A percentile compares a stretch with the other conserved stretches of the same genome.
phyloP scores from a whole-genome alignment of 2,113 vertebrate species.

The Brachypteracias leptosomus region DNA sequence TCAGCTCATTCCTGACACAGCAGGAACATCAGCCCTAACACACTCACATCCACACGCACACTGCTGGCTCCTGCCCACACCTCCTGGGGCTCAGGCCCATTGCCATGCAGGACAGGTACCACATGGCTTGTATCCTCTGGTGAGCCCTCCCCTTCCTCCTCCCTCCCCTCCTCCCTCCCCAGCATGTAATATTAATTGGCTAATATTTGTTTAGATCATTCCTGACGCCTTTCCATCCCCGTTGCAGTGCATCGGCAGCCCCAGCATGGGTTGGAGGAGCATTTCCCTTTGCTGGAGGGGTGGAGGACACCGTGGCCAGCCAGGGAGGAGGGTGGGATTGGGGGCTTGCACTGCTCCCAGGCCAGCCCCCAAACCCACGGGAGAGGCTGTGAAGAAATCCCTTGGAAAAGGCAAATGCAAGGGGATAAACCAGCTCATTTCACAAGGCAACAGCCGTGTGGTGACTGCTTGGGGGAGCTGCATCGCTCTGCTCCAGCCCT shows the following conservation, averaged over 20 bases:
- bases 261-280: neutral
- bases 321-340: neutral
- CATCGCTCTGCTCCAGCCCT: neutral
- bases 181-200: constrained; percentile 23
- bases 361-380: neutral
- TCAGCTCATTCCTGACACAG: neutral
- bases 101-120: neutral
- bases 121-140: neutral
- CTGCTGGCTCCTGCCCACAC: neutral
- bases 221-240: neutral
- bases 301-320: neutral
- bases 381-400: neutral
- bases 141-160: neutral
- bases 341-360: neutral
- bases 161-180: neutral
- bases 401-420: neutral
- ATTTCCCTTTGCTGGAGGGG: neutral
- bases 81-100: neutral
- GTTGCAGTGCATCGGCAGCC: neutral
- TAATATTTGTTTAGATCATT: constrained; percentile 25
- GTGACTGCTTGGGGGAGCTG: neutral
- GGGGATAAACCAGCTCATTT: neutral
- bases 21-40: neutral
- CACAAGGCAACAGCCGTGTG: rapidly evolving
- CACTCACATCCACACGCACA: rapidly evolving